Base-by-base conservation (phyloP, 2,888 invertebrate species). In the Pammene aurita region DNA sequence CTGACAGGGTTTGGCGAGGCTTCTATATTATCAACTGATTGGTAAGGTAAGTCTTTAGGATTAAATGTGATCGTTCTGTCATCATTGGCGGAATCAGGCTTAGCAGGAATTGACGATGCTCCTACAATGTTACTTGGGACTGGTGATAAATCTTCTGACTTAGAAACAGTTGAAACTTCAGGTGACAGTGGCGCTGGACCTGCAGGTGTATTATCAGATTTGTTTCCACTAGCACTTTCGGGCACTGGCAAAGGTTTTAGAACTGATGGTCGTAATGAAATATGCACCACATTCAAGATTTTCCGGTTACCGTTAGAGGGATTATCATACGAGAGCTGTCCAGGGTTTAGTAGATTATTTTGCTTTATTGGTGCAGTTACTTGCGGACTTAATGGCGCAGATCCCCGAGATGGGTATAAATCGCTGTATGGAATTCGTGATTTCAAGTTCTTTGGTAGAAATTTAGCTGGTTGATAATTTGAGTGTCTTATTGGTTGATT, bases 1-100 rank as follows among this genome's bases (percentile, higher is more conserved):
- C 18, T 69, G 5, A 64, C 41, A 41, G 64, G 68, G 2, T 60
- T 64, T 38, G 69, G 60, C 5, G 55, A 60, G 2, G 65, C 48
- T 35, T 63, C 50, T 57, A 63, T 62, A 18, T 56, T 35, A 18
- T 44, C 13, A n/a, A 44, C 11, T 11, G 57, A 18, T 50, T 63
- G 41, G 9, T 26, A 16, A 2, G 16, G n/a, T 14, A 52, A 35
- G 41, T 63, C 56, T 14, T 57, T 44, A 0, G 42, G 44, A 35
- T 57, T 57, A 0, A 68, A 5, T 10, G 50, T 18, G 6, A 35
- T 35, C 11, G 63, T 63, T 16, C 52, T 46, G 7, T 38, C 34
- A 0, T n/a, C 9, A 6, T 48, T 7, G 13, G 46, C 13, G 1
- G 34, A 42, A n/a, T 58, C 35, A 7, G 63, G 48, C 42, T 57